Conservation (phyloP, 2,797 vertebrate genomes). For the Lindbergichthys nudifrons region DNA sequence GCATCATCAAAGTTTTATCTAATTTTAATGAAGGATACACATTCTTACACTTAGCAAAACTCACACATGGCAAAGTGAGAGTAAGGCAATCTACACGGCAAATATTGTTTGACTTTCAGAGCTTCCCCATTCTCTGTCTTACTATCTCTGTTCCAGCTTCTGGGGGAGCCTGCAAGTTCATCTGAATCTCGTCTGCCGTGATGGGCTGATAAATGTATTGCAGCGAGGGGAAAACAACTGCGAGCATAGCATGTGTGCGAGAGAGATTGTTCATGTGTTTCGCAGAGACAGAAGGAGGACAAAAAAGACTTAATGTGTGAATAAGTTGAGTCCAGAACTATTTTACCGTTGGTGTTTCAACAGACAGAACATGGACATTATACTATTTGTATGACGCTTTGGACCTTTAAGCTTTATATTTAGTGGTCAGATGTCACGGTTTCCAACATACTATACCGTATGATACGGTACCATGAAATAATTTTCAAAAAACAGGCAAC, state of each 20-base stretch:
- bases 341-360: not conserved
- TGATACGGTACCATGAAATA: too few relatives aligned
- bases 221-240: constrained; percentile 61
- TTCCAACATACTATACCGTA: too few relatives aligned
- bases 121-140: constrained; percentile 9
- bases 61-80: constrained; percentile 34
- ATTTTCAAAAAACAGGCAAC: not conserved
- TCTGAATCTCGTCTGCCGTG: constrained; percentile 56
- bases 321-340: constrained; percentile 28
- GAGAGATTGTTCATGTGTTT: constrained; percentile 36
- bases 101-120: constrained; percentile 67
- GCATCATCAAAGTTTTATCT: constrained; percentile 60
- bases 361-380: too few relatives aligned
- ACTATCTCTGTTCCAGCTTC: constrained; percentile 36
- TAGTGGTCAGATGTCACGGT: too few relatives aligned
- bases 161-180: constrained; percentile 50
- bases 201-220: constrained; percentile 65
- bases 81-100: constrained; percentile 49
- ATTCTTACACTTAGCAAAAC: constrained; percentile 21
- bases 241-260: constrained; percentile 25
- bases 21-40: constrained; percentile 47
- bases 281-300: constrained; percentile 48
- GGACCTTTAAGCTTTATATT: too few relatives aligned
- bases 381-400: too few relatives aligned
- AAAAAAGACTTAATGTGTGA: constrained; percentile 46